Conservation (phyloP, 2,797 vertebrate species). For the Morelia viridis region DNA sequence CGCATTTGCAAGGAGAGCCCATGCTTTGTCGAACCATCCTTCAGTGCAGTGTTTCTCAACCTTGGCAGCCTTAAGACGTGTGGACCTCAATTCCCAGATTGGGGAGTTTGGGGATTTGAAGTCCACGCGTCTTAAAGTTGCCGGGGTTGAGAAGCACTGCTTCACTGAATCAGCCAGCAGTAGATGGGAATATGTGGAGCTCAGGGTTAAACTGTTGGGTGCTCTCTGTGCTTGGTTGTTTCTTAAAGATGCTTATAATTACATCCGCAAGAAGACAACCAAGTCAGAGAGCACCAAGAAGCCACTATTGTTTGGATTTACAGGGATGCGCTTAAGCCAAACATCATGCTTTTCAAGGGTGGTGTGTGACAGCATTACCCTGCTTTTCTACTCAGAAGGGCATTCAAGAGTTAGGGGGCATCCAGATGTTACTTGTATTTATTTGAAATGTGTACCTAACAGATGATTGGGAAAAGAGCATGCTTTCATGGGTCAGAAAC, state of each 20-base stretch:
- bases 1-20: neutral
- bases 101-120: neutral
- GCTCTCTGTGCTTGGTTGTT: neutral
- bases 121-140: no score
- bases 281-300: neutral
- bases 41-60: no score
- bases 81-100: neutral
- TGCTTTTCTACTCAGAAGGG: neutral
- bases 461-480: neutral
- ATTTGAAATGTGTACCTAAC: neutral
- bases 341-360: neutral
- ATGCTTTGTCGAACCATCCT: neutral
- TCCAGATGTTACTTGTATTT: neutral
- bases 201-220: neutral
- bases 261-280: neutral
- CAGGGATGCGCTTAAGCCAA: neutral
- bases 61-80: neutral
- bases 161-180: no score
- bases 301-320: neutral
- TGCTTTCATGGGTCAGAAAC: neutral
- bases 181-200: neutral
- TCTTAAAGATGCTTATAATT: neutral
- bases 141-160: no score
- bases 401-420: neutral
- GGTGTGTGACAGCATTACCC: neutral